Evolutionary conservation across 2,113 vertebrate genomes (phyloP), one percentile per base, ranked within the genome.

Genomic region (Gobio gobio): DNA sequence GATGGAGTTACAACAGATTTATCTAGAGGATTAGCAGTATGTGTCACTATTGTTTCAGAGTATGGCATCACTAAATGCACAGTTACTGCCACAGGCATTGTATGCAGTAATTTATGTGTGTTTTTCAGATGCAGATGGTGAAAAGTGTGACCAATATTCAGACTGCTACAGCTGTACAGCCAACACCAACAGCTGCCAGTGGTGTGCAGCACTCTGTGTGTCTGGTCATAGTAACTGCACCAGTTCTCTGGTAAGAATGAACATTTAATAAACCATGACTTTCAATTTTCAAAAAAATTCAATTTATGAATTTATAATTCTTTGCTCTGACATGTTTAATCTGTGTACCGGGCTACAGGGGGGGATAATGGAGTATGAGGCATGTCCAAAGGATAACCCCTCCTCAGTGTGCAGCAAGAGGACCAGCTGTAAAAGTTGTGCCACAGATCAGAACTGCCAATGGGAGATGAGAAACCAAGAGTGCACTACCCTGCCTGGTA

Each of bases 111-210:
- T 82, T 33, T 6, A 24, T 51, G 40, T 47, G 2, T 78, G 58
- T 51, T 29, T 92, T 88, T 22, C 93, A 98, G 97, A 92, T 89
- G 90, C 92, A 45, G 97, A 97, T 75, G 96, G 89, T 87, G 96
- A 98, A 89, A 94, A 95, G 87, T 99, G 98, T 89, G 96, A 97
- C 91, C 97, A 97, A 91, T 97, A 98, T 90, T 96, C 96, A 0
- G 98, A 99, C 94, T 99, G 98, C 93, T 97, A 97, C 93, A 99
- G 98, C 91, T 99, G 98, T 90, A 98, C 97, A 0, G 96, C 96
- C 40, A 99, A 99, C 90, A 97, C 96, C 58, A 99, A 99, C 84
- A 95, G 94, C 91, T 99, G 98, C 90, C 97, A 97, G 86, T 99
- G 98, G 98, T 99, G 98, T 70, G 92, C 92, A 0, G 92, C 94